A percentile compares a stretch with the other conserved stretches of the same genome.
These are phyloP conservation scores for Daubentonia madagascariensis DNA, from an alignment of 2,113 vertebrate species.

Conservation along the genomic window DNA sequence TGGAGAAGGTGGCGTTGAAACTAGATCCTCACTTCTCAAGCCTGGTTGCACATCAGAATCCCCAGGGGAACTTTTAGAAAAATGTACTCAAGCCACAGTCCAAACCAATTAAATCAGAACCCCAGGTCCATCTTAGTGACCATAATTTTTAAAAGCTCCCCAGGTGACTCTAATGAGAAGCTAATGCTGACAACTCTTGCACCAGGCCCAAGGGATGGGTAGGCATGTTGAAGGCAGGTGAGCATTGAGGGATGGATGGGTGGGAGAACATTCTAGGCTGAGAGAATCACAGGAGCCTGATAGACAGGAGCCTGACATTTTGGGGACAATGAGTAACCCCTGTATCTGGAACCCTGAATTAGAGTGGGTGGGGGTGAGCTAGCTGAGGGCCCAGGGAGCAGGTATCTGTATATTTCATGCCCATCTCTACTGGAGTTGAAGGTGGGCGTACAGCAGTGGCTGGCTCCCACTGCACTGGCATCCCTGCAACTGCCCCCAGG, in stretches of 20 bases:
- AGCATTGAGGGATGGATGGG: not conserved
- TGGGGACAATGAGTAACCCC: not conserved
- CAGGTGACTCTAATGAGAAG: not conserved
- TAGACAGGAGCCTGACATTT: not conserved
- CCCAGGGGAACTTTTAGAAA: not conserved
- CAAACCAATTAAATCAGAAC: not conserved
- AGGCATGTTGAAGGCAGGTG: not conserved
- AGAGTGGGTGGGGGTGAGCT: not conserved
- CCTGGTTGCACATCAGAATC: not conserved
- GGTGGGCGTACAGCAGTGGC: not conserved
- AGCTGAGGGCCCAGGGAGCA: not conserved
- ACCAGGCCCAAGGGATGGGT: not conserved
- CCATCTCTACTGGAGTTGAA: not conserved
- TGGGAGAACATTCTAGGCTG: not conserved
- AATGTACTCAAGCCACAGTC: not conserved
- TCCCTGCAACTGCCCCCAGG: not conserved
- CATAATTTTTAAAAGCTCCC: not conserved
- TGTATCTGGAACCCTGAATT: not conserved
- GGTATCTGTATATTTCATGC: not conserved
- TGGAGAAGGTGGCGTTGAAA: not conserved
- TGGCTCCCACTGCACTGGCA: not conserved
- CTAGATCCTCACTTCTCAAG: not conserved
- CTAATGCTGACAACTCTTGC: not conserved
- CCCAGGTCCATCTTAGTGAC: accelerated
- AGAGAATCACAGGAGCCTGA: not conserved